These are phyloP conservation scores for Charadrius vociferus DNA, from an alignment of 2,113 vertebrate species.

Conservation along the genomic window DNA sequence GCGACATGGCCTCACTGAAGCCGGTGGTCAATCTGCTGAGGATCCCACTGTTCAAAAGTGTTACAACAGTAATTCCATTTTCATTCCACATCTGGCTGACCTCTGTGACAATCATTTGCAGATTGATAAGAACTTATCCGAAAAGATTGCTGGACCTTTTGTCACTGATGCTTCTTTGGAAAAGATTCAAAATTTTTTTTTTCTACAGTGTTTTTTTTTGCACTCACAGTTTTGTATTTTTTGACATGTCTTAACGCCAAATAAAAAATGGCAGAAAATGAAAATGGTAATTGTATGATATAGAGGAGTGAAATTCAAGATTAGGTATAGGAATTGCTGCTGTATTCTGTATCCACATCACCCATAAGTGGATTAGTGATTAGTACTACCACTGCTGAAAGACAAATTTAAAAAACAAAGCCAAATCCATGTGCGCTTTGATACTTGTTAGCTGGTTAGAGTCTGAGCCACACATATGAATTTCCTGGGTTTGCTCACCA, in stretches of 20 bases:
- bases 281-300: background rate
- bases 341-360: background rate
- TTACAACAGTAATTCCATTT: background rate
- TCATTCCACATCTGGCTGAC: background rate
- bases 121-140: background rate
- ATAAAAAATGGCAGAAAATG: background rate
- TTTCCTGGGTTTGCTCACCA: background rate
- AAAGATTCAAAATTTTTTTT: background rate
- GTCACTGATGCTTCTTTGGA: background rate
- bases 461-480: background rate
- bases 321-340: background rate
- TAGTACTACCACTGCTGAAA: background rate
- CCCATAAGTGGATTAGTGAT: background rate
- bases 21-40: background rate
- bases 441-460: background rate
- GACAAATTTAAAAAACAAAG: background rate
- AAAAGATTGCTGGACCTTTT: background rate
- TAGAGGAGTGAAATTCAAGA: background rate
- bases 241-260: background rate
- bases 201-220: background rate
- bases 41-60: background rate
- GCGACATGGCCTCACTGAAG: background rate
- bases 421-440: background rate
- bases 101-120: background rate
- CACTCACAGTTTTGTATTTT: background rate